Evolutionary conservation across 2,888 invertebrate species (phyloP).

Genomic region (Drosophila demipolita): DNA sequence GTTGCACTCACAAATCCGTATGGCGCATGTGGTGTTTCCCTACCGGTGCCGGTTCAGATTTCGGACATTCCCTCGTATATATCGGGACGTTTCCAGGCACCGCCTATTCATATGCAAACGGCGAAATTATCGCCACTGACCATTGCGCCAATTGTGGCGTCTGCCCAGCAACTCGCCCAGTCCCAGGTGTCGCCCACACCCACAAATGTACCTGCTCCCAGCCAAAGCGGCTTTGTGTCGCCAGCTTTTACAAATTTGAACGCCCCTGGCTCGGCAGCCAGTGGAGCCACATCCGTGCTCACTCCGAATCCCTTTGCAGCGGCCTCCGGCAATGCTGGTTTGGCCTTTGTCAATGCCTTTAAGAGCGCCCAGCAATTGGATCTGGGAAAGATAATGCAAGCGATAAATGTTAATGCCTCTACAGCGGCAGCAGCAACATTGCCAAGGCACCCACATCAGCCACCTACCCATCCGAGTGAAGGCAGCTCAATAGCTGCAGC

Average conservation of each 20-base stretch:
- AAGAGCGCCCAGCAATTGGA: constrained; percentile 77
- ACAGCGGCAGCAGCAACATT: constrained; percentile 20
- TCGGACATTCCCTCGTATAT: constrained; percentile 62
- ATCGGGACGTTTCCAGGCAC: constrained; percentile 78
- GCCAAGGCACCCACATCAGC: constrained; percentile 32
- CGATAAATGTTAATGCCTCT: constrained; percentile 61
- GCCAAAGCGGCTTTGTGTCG: constrained; percentile 75
- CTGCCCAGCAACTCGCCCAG: constrained; percentile 32
- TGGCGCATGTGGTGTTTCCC: constrained; percentile 49
- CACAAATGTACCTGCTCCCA: constrained; percentile 81
- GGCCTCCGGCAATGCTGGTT: constrained; percentile 46
- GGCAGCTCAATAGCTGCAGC: constrained; percentile 14
- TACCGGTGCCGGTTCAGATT: constrained; percentile 39
- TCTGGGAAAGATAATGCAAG: constrained; percentile 79
- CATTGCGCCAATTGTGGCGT: constrained; percentile 48
- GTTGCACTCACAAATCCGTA: constrained; percentile 48
- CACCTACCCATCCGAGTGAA: constrained; percentile 60
- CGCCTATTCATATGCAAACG: constrained; percentile 61
- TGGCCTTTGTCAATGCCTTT: constrained; percentile 67
- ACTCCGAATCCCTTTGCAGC: constrained; percentile 78
- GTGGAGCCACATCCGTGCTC: constrained; percentile 69
- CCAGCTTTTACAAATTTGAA: constrained; percentile 70
- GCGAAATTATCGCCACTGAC: constrained; percentile 61
- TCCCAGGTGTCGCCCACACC: constrained; percentile 69
- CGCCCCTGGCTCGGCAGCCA: constrained; percentile 38